Conservation (phyloP, 2,888 invertebrate genomes). For the Xestia sexstrigata region DNA sequence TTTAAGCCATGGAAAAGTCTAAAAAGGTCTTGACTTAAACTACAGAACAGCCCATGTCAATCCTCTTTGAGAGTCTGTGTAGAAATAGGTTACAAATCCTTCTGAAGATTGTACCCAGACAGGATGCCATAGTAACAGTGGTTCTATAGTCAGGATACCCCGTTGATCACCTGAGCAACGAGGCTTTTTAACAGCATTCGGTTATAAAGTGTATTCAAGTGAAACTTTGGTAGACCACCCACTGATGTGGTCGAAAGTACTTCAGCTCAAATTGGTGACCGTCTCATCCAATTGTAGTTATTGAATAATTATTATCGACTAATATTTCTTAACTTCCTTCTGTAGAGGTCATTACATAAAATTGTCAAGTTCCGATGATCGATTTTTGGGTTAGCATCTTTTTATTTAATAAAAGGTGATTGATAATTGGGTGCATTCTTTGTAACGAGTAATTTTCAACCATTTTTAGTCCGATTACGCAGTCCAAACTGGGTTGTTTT, state of each 20-base stretch:
- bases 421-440: too few relatives aligned
- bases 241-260: neutral
- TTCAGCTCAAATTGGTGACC: slow-evolving; percentile 17
- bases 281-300: slow-evolving; percentile 13
- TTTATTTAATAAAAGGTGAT: neutral
- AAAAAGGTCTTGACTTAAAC: neutral
- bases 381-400: neutral
- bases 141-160: neutral
- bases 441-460: too few relatives aligned
- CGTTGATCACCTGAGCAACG: neutral
- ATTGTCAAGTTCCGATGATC: neutral
- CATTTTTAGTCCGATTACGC: too few relatives aligned
- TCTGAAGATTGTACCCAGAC: neutral
- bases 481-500: too few relatives aligned
- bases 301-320: neutral
- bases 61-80: neutral
- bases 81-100: neutral
- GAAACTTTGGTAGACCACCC: slow-evolving; percentile 1
- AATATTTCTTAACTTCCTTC: slow-evolving; percentile 35
- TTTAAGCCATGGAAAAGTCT: neutral
- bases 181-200: neutral
- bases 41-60: neutral
- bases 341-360: neutral
- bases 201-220: neutral
- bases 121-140: neutral